These are phyloP conservation scores for Nothocercus julius DNA, from an alignment of 2,113 vertebrate species.

Conservation along the genomic window DNA sequence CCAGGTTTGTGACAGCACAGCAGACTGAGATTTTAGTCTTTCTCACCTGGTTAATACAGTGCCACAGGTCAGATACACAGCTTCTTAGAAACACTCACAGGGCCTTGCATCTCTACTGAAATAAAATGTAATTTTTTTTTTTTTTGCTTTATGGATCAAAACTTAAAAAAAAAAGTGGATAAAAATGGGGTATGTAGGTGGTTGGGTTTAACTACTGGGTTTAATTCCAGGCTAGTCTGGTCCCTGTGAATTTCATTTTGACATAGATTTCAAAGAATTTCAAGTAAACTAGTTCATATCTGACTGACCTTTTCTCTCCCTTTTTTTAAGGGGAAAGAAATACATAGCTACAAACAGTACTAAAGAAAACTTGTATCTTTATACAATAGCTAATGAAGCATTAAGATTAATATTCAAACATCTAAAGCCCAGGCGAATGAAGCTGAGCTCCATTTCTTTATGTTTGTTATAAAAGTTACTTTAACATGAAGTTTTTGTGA, in stretches of 20 bases:
- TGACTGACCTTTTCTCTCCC: background rate
- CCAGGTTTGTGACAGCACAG: background rate
- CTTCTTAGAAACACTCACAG: background rate
- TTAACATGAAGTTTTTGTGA: background rate
- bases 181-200: background rate
- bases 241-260: background rate
- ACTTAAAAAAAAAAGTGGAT: no score
- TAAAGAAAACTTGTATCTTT: background rate
- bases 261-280: background rate
- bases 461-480: background rate
- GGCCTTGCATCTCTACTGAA: background rate
- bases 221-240: no score
- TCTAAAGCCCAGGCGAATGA: background rate
- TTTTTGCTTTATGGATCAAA: no score
- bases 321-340: no score
- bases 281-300: background rate
- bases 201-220: no score
- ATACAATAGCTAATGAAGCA: background rate
- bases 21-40: background rate
- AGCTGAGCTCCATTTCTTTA: background rate
- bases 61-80: no score
- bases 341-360: no score
- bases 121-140: background rate
- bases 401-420: background rate
- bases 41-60: background rate